Percentiles rank a stretch among this genome's conserved stretches.
Evolutionary conservation across 2,113 vertebrate genomes (phyloP).

Genomic region (Pachypanchax playfairii): DNA sequence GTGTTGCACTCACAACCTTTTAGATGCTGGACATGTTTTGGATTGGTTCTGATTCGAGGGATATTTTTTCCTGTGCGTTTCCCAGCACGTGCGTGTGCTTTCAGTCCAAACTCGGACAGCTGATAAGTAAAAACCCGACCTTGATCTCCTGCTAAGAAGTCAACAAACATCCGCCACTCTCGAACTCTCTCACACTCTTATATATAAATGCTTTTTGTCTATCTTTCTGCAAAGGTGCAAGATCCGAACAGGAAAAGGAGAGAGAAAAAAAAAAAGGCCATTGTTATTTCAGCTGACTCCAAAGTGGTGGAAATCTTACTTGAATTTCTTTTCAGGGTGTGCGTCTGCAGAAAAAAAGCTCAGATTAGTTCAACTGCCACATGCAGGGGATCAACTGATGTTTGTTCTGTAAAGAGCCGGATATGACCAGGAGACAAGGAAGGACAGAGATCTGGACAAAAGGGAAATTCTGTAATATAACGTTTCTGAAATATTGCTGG

Average conservation of each 20-base stretch:
- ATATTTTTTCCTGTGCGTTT: neutral
- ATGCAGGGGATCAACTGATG: conserved; percentile 63
- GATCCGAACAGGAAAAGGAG: conserved; percentile 49
- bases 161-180: conserved; percentile 21
- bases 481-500: conserved; percentile 17
- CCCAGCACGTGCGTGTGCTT: conserved; percentile 14
- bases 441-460: conserved; percentile 16
- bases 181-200: conserved; percentile 17
- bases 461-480: conserved; percentile 3
- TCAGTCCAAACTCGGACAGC: conserved; percentile 15
- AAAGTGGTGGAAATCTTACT: conserved; percentile 57
- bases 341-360: conserved; percentile 48
- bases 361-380: conserved; percentile 50
- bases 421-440: conserved; percentile 46
- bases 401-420: conserved; percentile 58
- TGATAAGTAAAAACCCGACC: conserved; percentile 36
- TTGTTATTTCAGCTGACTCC: conserved; percentile 71
- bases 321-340: conserved; percentile 46
- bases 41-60: neutral
- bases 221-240: conserved; percentile 24
- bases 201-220: neutral
- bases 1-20: neutral
- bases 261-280: conserved; percentile 23
- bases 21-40: neutral
- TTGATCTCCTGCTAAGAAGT: conserved; percentile 20